Evolutionary conservation across 2,797 vertebrate species (phyloP), one percentile per base, ranked within the genome.

Genomic region (Leuciscus waleckii): DNA sequence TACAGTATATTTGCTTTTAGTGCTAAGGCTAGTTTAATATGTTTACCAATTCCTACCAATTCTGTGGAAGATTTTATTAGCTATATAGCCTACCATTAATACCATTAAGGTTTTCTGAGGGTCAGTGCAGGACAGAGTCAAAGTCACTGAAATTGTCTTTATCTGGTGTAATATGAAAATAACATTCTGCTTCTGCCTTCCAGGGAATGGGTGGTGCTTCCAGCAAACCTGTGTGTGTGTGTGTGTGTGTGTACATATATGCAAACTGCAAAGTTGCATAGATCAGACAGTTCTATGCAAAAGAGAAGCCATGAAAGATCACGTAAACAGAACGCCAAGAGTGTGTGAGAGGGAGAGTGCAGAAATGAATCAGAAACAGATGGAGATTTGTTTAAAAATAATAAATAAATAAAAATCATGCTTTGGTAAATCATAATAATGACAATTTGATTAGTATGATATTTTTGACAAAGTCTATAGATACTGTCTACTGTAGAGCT

Each of bases 251-350:
- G 32, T 61, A 29, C n/a, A n/a, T 83, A n/a, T 83, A 86, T 87
- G 86, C 81, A 87, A 87, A 84, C 2, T 67, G 29, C 14, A 46
- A 56, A 43, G 23, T 37, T 85, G 67, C 29, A 67, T 39, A 58
- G 84, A 58, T 75, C 61, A 26, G n/a, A 61, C 75, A 81, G 69
- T 29, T 82, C 23, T 56, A 84, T 89, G 81, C 78, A 89, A 89
- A 87, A 58, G 37, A 71, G 26, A 51, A 81, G 37, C 1, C 46
- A 51, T 73, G 61, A 83, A 69, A 65, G 70, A 84, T 76, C 51
- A 23, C 29, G 69, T 67, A 79, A 71, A 67, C 67, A 43, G 32
- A 26, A 19, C 7, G 21, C 35, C 14, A 77, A 23, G 29, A 35
- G 73, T 56, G 19, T 79, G 58, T 69, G 46, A 29, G 43, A 73